Evolutionary conservation across 1,140 invertebrate species (phyloP), one percentile per base, ranked within the genome.

Genomic region (Zaprionus nigranus): DNA sequence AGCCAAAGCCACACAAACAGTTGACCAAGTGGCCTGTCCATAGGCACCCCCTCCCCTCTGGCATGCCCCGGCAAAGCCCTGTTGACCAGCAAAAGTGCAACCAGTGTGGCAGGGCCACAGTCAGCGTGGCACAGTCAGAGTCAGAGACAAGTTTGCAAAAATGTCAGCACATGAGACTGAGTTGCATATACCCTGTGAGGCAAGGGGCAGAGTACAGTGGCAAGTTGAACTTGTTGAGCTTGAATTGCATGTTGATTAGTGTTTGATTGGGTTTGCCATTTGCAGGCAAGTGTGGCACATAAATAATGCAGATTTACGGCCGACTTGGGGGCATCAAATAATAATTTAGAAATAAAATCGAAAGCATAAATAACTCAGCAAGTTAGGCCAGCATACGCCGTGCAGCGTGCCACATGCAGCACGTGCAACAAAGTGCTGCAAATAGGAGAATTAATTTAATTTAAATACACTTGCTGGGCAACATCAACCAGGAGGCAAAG

Each of bases 371-470:
- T 87, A 69, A 40, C 49, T 51, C 69, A 68, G 46, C 38, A 69
- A 72, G 40, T 65, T 76, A n/a, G 54, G 24, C 58, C 61, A 3
- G 58, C 59, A 20, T 15, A n/a, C 30, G 11, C 7, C 38, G 38
- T 40, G 38, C 38, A n/a, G 5, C 38, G 15, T 40, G 38, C 38
- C 38, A 49, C 46, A n/a, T 49, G 46, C 46, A 11, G 11, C 46
- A 66, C 46, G 46, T 49, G 46, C 46, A 11, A 9, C 43, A 65
- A 57, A 65, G 11, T 78, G 84, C 81, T 70, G 36, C 49, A 65
- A 72, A 63, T 78, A 74, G 74, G 73, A 66, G 84, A 84, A 81
- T 87, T 81, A 84, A 88, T 87, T 78, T 80, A 58, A 87, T 87
- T 70, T 67, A 79, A 85, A 68, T 78, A 43, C 22, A 46, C 65